These are phyloP conservation scores for Leptobrachium leishanense DNA, from an alignment of 2,113 vertebrate genomes.

Conservation along the genomic window DNA sequence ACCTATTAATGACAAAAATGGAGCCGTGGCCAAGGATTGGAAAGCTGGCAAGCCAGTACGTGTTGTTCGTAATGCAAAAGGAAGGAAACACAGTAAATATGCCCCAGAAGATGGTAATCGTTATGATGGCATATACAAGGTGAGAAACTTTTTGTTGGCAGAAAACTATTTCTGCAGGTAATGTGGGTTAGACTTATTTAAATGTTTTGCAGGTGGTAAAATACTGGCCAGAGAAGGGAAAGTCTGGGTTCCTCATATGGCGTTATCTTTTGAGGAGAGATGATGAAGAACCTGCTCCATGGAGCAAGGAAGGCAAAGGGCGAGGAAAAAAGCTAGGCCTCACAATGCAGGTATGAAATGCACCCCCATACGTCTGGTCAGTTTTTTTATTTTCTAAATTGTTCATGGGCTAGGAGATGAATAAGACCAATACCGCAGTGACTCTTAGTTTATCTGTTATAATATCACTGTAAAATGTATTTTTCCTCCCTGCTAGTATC, in stretches of 20 bases:
- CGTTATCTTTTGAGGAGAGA: slow-evolving; percentile 88
- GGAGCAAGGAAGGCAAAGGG: slow-evolving; percentile 93
- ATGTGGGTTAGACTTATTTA: not conserved
- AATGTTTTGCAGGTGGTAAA: slow-evolving; percentile 76
- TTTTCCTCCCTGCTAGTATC: slow-evolving; percentile 75
- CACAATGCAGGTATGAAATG: slow-evolving; percentile 77
- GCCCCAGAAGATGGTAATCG: slow-evolving; percentile 88
- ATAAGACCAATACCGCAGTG: no score
- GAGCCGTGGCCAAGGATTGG: slow-evolving; percentile 90
- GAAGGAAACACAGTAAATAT: slow-evolving; percentile 92
- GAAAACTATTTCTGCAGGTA: not conserved
- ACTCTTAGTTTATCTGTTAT: no score
- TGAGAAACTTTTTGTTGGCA: slow-evolving; percentile 42
- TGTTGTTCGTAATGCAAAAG: slow-evolving; percentile 89
- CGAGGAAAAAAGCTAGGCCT: slow-evolving; percentile 89
- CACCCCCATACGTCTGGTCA: no score
- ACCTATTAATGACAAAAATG: slow-evolving; percentile 82
- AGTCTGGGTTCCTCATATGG: slow-evolving; percentile 96
- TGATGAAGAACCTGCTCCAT: slow-evolving; percentile 89
- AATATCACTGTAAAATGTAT: no score
- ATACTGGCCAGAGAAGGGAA: slow-evolving; percentile 95
- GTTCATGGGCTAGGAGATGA: no score
- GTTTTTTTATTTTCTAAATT: no score
- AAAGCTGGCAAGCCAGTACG: slow-evolving; percentile 87
- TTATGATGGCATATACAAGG: slow-evolving; percentile 97